phyloP scores from a whole-genome alignment of 2,113 vertebrate genomes.

The Puntigrus tetrazona region DNA sequence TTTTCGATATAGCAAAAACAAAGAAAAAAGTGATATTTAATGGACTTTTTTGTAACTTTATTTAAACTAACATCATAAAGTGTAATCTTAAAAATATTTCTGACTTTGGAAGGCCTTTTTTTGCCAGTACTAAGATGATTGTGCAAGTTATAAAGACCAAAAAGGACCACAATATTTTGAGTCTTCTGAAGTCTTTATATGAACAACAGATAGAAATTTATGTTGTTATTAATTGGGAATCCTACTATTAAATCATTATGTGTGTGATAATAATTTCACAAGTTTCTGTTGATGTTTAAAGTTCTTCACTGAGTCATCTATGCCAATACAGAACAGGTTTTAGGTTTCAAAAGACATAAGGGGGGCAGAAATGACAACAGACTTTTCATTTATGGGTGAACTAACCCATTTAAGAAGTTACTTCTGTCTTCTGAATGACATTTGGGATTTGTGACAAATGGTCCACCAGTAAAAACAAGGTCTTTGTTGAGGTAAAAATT shows the following conservation, averaged over 20 bases:
- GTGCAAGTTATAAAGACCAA: too few relatives aligned
- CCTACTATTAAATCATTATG: too few relatives aligned
- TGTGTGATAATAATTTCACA: too few relatives aligned
- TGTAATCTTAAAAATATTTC: too few relatives aligned
- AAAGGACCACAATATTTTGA: too few relatives aligned
- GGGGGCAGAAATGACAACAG: neutral
- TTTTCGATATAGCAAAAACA: too few relatives aligned
- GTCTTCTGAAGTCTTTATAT: neutral
- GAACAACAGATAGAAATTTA: neutral
- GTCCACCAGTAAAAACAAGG: neutral
- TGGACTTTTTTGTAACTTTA: too few relatives aligned
- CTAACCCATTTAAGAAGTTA: neutral
- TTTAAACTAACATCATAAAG: too few relatives aligned
- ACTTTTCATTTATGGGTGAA: neutral
- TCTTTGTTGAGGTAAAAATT: neutral
- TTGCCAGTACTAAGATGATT: too few relatives aligned
- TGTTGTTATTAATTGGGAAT: neutral
- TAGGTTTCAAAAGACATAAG: neutral
- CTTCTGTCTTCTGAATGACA: neutral
- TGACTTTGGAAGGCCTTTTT: too few relatives aligned
- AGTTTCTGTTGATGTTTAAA: neutral
- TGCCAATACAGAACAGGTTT: neutral
- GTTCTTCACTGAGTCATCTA: neutral
- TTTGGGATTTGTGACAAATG: neutral
- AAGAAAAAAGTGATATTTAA: too few relatives aligned